A percentile compares a stretch with the other conserved stretches of the same genome.
Conservation (phyloP, 2,888 invertebrate genomes). For the Isoperla grammatica region DNA sequence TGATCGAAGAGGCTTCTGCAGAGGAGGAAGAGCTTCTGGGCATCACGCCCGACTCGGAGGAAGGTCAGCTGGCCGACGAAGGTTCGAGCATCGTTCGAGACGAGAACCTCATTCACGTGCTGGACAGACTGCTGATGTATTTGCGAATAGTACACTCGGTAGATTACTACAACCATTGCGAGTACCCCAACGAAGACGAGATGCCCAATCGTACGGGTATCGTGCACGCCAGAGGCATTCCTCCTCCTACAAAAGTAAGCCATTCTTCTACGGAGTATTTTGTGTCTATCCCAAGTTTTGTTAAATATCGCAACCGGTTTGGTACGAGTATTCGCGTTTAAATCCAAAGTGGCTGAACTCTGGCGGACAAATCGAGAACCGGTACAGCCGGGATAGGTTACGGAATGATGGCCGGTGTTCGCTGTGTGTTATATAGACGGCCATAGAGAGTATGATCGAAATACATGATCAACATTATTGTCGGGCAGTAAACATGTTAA, state of each 20-base stretch:
- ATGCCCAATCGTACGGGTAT: slow-evolving; percentile 99
- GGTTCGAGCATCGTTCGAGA: slow-evolving; percentile 55
- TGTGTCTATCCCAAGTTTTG: too few relatives aligned
- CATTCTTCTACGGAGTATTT: background rate
- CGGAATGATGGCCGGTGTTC: too few relatives aligned
- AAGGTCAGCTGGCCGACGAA: slow-evolving; percentile 45
- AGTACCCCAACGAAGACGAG: slow-evolving; percentile 98
- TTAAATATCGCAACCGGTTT: too few relatives aligned
- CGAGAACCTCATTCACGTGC: slow-evolving; percentile 58
- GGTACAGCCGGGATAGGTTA: too few relatives aligned
- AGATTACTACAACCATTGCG: slow-evolving; percentile 98
- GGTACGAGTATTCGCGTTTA: too few relatives aligned
- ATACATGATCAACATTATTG: too few relatives aligned
- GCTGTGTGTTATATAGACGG: too few relatives aligned
- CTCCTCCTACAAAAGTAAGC: slow-evolving; percentile 71
- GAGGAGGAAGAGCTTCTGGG: slow-evolving; percentile 92
- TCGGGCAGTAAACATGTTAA: too few relatives aligned
- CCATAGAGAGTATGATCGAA: too few relatives aligned
- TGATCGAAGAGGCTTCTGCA: slow-evolving; percentile 96
- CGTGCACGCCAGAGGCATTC: slow-evolving; percentile 90
- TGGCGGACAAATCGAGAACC: too few relatives aligned
- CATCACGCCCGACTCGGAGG: slow-evolving; percentile 44
- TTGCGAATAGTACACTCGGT: slow-evolving; percentile 95
- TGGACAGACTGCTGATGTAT: slow-evolving; percentile 82
- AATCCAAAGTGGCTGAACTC: too few relatives aligned